These are phyloP conservation scores for Polietes domitor DNA, from an alignment of 2,888 invertebrate species.

Conservation along the genomic window DNA sequence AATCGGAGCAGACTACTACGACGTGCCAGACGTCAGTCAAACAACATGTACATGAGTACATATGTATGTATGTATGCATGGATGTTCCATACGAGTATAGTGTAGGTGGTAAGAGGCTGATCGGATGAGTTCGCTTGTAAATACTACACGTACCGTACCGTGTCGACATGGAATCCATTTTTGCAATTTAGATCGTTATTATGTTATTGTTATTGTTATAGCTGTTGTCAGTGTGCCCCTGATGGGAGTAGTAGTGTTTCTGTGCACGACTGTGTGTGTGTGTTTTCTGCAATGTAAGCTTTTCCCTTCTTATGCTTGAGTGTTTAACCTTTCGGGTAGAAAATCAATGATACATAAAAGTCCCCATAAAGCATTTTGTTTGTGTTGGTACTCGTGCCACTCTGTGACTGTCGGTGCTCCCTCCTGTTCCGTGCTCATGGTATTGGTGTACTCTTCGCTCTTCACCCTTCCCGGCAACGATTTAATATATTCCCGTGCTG, in stretches of 20 bases:
- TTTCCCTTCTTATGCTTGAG: conserved; percentile 33
- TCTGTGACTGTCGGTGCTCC: not conserved
- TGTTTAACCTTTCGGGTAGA: conserved; percentile 51
- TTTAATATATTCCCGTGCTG: conserved; percentile 12
- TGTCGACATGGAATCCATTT: conserved; percentile 22
- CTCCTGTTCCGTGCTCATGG: not conserved
- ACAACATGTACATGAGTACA: not conserved
- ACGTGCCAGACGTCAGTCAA: not conserved
- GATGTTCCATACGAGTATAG: not conserved
- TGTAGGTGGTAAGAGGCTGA: not conserved
- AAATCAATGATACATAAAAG: conserved; percentile 59
- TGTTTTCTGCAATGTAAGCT: conserved; percentile 23
- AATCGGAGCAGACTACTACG: not conserved
- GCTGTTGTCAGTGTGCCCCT: not conserved
- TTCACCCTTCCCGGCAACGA: not conserved
- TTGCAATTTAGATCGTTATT: conserved; percentile 42
- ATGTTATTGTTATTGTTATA: conserved; percentile 34
- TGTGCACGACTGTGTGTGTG: not conserved
- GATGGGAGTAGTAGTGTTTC: not conserved
- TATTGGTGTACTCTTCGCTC: not conserved
- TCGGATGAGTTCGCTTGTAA: not conserved
- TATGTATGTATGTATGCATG: not conserved
- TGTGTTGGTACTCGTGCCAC: not conserved
- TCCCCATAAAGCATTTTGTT: conserved; percentile 31
- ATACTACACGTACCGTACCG: not conserved